Conservation (phyloP, 2,888 invertebrate species). For the Agapostemon virescens region DNA sequence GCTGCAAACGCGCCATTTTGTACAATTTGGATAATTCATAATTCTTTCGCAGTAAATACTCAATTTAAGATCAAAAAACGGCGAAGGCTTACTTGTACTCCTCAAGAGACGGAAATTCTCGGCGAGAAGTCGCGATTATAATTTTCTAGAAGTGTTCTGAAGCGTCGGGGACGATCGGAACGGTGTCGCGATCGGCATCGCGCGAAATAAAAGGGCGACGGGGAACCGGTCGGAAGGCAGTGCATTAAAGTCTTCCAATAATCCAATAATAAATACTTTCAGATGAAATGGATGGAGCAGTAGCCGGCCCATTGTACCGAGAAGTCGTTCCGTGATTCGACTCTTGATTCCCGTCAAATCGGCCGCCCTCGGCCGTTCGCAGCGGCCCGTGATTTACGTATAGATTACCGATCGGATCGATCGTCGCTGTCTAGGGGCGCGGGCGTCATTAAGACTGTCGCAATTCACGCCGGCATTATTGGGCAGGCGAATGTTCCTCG, state of each 20-base stretch:
- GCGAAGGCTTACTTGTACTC: too few relatives aligned
- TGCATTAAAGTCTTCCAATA: constrained; percentile 74
- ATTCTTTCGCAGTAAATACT: too few relatives aligned
- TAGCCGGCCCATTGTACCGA: constrained; percentile 42
- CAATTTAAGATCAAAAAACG: too few relatives aligned
- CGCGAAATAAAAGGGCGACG: constrained; percentile 39
- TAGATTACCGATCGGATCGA: constrained; percentile 60
- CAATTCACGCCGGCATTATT: constrained; percentile 42
- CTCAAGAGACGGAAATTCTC: too few relatives aligned
- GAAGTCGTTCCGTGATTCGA: constrained; percentile 53
- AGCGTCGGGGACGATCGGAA: constrained; percentile 8
- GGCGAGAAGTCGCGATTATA: too few relatives aligned
- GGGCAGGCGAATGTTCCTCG: constrained; percentile 33
- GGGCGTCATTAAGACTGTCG: constrained; percentile 53
- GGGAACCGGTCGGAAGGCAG: constrained; percentile 26
- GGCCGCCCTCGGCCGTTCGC: constrained; percentile 26
- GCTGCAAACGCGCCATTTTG: too few relatives aligned
- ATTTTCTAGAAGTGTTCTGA: background rate
- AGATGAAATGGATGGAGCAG: constrained; percentile 69
- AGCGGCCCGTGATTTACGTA: constrained; percentile 52
- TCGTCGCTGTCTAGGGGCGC: constrained; percentile 18
- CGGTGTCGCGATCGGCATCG: constrained; percentile 31
- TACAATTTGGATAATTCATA: too few relatives aligned
- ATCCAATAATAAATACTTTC: constrained; percentile 76
- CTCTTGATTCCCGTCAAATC: constrained; percentile 52